Conservation (phyloP, 1,140 invertebrate genomes). For the Vanessa atalanta region DNA sequence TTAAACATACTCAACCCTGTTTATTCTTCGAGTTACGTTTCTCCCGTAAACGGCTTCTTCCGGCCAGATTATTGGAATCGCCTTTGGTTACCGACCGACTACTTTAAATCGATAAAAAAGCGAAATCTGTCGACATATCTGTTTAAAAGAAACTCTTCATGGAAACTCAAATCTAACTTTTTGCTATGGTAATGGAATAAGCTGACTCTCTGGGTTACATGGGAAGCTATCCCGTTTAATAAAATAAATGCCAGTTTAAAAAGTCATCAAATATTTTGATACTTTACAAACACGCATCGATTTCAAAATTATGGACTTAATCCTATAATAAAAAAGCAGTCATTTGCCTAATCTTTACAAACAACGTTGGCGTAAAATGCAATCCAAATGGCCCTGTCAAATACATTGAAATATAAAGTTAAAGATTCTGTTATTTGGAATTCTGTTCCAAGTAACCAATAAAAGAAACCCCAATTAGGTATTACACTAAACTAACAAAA, state of each 20-base stretch:
- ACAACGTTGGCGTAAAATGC: constrained; percentile 40
- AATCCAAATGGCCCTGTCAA: constrained; percentile 31
- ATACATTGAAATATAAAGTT: constrained; percentile 21
- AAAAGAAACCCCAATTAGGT: constrained; percentile 1
- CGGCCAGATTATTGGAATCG: constrained; percentile 70
- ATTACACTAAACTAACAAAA: not conserved
- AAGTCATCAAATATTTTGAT: constrained; percentile 36
- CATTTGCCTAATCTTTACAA: constrained; percentile 46
- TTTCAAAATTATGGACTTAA: constrained; percentile 36
- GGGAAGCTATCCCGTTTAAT: not conserved
- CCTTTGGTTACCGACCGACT: constrained; percentile 58
- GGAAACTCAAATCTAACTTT: not conserved
- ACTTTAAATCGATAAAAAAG: constrained; percentile 40
- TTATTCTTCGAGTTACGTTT: constrained; percentile 70
- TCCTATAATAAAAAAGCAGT: constrained; percentile 40
- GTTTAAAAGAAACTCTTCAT: not conserved
- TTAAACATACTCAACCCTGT: constrained; percentile 68
- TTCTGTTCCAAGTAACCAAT: constrained; percentile 19
- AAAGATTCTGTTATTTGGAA: constrained; percentile 10
- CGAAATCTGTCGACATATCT: not conserved
- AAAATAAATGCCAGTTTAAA: constrained; percentile 24
- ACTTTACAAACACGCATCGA: constrained; percentile 24
- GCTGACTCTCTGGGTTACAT: not conserved
- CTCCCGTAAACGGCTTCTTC: constrained; percentile 69
- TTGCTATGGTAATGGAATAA: not conserved